A percentile compares a stretch with the other conserved stretches of the same genome.
Conservation (phyloP, 1,140 invertebrate genomes). For the Drosophila grimshawi region DNA sequence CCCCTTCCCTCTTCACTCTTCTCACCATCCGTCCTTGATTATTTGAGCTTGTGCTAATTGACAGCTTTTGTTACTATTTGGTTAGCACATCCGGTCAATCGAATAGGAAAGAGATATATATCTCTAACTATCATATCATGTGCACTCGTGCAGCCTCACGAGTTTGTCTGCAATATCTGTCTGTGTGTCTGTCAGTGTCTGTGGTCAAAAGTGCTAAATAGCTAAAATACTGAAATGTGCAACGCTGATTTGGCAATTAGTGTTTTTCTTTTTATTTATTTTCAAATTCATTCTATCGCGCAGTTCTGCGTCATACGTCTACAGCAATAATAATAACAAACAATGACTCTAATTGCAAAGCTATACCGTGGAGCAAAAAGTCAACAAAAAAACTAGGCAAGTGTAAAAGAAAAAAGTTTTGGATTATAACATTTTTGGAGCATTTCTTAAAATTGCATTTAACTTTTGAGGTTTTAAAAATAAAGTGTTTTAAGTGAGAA, state of each 20-base stretch:
- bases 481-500: too few relatives aligned
- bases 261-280: slow-evolving; percentile 9
- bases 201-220: slow-evolving; percentile 61
- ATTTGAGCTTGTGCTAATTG: slow-evolving; percentile 57
- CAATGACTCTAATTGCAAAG: slow-evolving; percentile 32
- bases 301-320: slow-evolving; percentile 18
- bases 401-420: too few relatives aligned
- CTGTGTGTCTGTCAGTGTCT: slow-evolving; percentile 21
- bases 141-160: slow-evolving; percentile 42
- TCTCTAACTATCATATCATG: slow-evolving; percentile 36
- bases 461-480: too few relatives aligned
- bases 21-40: background rate
- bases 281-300: slow-evolving; percentile 12
- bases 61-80: slow-evolving; percentile 35
- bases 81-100: slow-evolving; percentile 39
- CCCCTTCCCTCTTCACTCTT: background rate
- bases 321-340: background rate
- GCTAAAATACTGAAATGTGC: slow-evolving; percentile 48
- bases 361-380: background rate
- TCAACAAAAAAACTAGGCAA: too few relatives aligned
- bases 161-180: slow-evolving; percentile 1
- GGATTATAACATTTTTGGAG: too few relatives aligned
- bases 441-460: too few relatives aligned
- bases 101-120: slow-evolving; percentile 21
- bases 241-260: slow-evolving; percentile 56